These are phyloP conservation scores for Oryctolagus cuniculus DNA, from an alignment of 2,113 vertebrate genomes.

Conservation along the genomic window mOryCun1.1 NC_091432.1:21790001-21790500, in stretches of 20 bases:
- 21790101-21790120: slow-evolving; percentile 28
- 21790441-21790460: neutral
- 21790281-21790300: neutral
- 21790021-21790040: neutral
- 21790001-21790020: neutral
- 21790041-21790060: neutral
- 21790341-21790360: neutral
- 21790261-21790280: neutral
- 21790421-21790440: neutral
- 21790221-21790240: neutral
- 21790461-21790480: neutral
- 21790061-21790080: neutral
- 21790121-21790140: neutral
- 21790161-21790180: neutral
- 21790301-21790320: neutral
- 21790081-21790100: neutral
- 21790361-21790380: neutral
- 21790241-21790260: neutral
- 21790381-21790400: neutral
- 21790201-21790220: neutral
- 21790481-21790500: neutral
- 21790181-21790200: neutral
- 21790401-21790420: neutral
- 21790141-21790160: neutral
- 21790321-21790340: neutral